Conservation (phyloP, 37 sponge, comb jelly and placozoan genomes). For the Aphrocallistes beatrix region DNA sequence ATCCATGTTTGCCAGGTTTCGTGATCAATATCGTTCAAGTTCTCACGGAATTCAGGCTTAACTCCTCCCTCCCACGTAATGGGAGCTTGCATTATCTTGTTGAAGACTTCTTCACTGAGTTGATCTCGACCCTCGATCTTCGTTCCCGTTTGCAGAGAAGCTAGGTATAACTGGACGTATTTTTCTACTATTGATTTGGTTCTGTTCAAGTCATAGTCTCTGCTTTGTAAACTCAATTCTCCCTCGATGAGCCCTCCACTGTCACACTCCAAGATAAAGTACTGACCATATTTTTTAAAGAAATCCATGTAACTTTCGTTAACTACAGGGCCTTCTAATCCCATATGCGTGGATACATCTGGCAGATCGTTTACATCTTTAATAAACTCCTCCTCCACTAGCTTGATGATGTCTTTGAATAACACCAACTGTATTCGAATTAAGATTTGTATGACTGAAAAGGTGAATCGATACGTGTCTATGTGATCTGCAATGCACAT, state of each 20-base stretch:
- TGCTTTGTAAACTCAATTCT: neutral
- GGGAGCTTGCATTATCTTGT: neutral
- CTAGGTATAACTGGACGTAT: neutral
- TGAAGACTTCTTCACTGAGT: neutral
- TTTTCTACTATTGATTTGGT: neutral
- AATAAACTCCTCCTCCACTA: neutral
- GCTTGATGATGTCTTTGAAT: neutral
- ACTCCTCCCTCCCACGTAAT: neutral
- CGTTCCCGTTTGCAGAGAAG: neutral
- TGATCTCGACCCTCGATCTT: neutral
- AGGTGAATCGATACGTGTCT: neutral
- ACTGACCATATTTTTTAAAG: constrained; percentile 5
- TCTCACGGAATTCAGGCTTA: neutral
- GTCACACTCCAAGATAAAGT: neutral
- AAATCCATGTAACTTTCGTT: neutral
- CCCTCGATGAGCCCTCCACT: neutral
- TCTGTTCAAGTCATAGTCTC: neutral
- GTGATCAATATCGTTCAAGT: neutral
- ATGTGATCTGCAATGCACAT: neutral
- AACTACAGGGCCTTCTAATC: neutral
- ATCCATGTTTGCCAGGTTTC: neutral
- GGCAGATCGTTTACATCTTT: constrained; percentile 2
- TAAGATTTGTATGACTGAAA: neutral
- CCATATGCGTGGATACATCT: neutral
- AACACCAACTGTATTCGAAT: neutral